These are phyloP conservation scores for Sebastolobus alascanus DNA, from an alignment of 2,797 vertebrate species.

Conservation along the genomic window DNA sequence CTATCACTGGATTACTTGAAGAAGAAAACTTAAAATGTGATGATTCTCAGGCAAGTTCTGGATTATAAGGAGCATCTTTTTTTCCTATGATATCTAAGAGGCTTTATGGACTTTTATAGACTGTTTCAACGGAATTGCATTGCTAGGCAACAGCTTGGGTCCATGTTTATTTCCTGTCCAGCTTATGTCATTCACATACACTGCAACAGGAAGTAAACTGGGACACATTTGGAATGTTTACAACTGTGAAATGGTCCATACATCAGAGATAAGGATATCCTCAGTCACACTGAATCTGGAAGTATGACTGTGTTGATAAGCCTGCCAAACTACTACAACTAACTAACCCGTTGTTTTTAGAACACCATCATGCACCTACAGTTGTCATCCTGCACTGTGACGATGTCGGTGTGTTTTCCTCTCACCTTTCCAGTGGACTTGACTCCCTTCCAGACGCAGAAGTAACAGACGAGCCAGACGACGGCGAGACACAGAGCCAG, in stretches of 20 bases:
- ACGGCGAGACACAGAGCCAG: slow-evolving; percentile 77
- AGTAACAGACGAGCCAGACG: slow-evolving; percentile 84
- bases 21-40: not conserved
- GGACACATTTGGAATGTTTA: too few species aligned
- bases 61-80: not conserved
- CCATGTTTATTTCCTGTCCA: too few species aligned
- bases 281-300: not conserved
- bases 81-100: too few species aligned
- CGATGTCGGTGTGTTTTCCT: not conserved
- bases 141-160: too few species aligned
- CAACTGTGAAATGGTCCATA: too few species aligned
- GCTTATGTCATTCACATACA: too few species aligned
- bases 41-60: too few species aligned
- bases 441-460: slow-evolving; percentile 86
- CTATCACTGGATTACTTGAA: not conserved
- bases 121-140: too few species aligned
- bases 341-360: too few species aligned
- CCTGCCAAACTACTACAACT: too few species aligned
- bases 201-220: too few species aligned
- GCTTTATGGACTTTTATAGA: not conserved
- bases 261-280: not conserved
- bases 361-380: too few species aligned
- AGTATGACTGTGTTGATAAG: not conserved
- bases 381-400: not conserved
- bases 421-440: slow-evolving; percentile 88